Base-by-base conservation (phyloP, 2,797 vertebrate genomes). In the Takifugu rubripes region DNA sequence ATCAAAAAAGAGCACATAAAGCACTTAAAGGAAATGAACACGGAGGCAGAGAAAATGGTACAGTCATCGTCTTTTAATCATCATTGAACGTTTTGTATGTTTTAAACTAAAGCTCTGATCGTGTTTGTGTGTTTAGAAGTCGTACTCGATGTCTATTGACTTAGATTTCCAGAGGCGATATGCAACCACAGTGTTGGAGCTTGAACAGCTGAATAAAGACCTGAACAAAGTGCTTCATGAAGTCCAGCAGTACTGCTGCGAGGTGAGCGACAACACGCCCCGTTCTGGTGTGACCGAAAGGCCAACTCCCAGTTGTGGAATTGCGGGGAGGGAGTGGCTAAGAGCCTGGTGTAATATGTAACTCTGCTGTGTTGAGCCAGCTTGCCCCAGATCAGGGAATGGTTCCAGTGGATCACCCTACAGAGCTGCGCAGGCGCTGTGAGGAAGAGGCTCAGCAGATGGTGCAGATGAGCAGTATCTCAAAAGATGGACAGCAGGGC, bases 1-100 rank as follows among this genome's bases (percentile, higher is more conserved):
- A 96, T 98, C 83, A 99, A 99, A 88, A 99, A 99, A 75, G 96
- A 98, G 36, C 96, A 97, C 85, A 97, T 99, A 81, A 98, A 94
- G 84, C 95, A 96, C 79, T 90, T 99, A 81, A 96, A 94, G 83
- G 96, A 99, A 83, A 98, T 99, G 97, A 99, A 99, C 80, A 95
- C 95, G 2, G 96, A 99, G 82, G 96, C 96, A 78, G 97, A 99
- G 88, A 99, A 98, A 82, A 77, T 96, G 95, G 97, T 98, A 86
- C 84, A 79, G 6, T 64, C 17, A 1, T 50, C n/a, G 17, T 21
- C 1, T n/a, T 52, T 42, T 6, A 14, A 8, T 15, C 5, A 15
- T 53, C 33, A 27, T 24, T 42, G 44, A 17, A 46, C 44, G 6
- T 9, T 46, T 46, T 46, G 8, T 33, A 33, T 44, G 44, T n/a